Conservation (phyloP, 2,888 invertebrate genomes). For the Frankliniella intonsa region DNA sequence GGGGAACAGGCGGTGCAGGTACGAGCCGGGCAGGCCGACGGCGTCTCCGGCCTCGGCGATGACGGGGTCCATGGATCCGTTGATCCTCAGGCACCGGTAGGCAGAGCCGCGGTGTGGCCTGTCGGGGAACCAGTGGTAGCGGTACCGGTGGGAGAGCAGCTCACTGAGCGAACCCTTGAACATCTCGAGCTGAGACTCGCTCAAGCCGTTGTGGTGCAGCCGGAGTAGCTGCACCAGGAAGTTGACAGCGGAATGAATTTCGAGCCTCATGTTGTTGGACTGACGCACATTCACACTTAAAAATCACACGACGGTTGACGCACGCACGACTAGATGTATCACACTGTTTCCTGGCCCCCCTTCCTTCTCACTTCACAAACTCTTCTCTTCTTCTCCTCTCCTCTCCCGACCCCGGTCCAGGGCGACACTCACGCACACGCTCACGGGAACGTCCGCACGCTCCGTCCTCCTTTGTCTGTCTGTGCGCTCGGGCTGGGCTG, state of each 20-base stretch:
- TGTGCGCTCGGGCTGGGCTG: not conserved
- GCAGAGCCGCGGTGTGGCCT: slow-evolving; percentile 64
- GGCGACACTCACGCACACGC: slow-evolving; percentile 18
- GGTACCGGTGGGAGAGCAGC: slow-evolving; percentile 50
- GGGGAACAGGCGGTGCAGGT: slow-evolving; percentile 56
- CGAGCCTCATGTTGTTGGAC: slow-evolving; percentile 47
- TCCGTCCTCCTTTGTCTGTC: slow-evolving; percentile 11
- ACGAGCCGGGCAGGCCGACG: slow-evolving; percentile 56
- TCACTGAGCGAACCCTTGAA: slow-evolving; percentile 49
- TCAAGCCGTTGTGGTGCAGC: slow-evolving; percentile 42
- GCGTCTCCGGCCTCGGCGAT: slow-evolving; percentile 59
- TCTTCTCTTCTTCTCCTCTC: slow-evolving; percentile 7
- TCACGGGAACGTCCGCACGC: not conserved
- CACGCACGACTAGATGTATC: not conserved
- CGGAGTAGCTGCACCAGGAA: slow-evolving; percentile 51
- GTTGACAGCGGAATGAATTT: slow-evolving; percentile 51
- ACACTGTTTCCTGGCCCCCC: slow-evolving; percentile 12
- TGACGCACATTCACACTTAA: not conserved
- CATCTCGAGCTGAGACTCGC: slow-evolving; percentile 46
- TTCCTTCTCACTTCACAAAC: not conserved
- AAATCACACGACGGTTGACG: not conserved
- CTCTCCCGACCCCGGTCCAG: slow-evolving; percentile 13
- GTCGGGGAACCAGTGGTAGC: slow-evolving; percentile 69
- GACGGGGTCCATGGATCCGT: slow-evolving; percentile 64
- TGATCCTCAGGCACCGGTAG: slow-evolving; percentile 64